Conservation (phyloP, 1,140 invertebrate genomes). For the Thaumetopoea pityocampa region DNA sequence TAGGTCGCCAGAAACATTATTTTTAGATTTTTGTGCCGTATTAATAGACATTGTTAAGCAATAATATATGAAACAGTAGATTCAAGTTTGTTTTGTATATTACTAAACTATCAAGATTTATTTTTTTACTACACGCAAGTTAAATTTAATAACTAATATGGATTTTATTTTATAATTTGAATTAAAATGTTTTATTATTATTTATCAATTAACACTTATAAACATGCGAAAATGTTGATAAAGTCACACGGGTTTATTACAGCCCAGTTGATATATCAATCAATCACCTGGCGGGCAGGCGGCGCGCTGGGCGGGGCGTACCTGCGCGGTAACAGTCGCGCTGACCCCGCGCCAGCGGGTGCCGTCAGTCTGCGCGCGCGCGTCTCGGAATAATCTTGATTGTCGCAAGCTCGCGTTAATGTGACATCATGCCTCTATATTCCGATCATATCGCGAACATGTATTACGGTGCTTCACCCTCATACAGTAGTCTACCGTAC, state of each 20-base stretch:
- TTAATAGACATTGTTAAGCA: constrained; percentile 7
- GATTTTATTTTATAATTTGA: background rate
- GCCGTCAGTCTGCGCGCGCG: constrained; percentile 51
- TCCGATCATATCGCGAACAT: constrained; percentile 76
- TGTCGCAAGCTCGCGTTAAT: constrained; percentile 28
- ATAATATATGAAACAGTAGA: constrained; percentile 10
- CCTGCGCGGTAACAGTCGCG: constrained; percentile 20
- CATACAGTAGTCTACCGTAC: constrained; percentile 48
- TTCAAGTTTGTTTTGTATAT: too few species aligned
- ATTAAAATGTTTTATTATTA: background rate
- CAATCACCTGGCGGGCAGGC: constrained; percentile 49
- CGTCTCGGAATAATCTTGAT: constrained; percentile 19
- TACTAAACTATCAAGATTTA: too few species aligned
- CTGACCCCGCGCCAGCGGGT: constrained; percentile 11
- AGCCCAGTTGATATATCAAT: constrained; percentile 52
- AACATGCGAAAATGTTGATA: constrained; percentile 27
- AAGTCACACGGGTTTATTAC: constrained; percentile 46
- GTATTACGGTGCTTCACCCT: constrained; percentile 73
- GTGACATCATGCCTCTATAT: constrained; percentile 76
- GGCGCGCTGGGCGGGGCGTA: constrained; percentile 35
- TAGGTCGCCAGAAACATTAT: constrained; percentile 11
- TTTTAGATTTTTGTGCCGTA: constrained; percentile 5
- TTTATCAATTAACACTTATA: background rate
- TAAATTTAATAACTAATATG: background rate
- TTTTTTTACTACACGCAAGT: background rate